Evolutionary conservation across 2,888 invertebrate species (phyloP).

Genomic region (Hetaerina titia): DNA sequence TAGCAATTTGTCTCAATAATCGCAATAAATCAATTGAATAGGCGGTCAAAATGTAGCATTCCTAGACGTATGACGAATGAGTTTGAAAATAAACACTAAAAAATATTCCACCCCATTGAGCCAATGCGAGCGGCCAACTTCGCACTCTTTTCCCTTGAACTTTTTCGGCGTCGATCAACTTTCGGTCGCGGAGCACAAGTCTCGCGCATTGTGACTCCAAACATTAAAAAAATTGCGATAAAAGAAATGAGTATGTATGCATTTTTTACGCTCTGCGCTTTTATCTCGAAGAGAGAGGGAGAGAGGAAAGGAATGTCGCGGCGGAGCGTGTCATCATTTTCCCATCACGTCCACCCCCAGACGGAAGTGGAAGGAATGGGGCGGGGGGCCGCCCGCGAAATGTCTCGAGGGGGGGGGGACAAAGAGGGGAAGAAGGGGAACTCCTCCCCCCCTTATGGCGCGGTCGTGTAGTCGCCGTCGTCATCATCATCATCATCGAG

Average conservation of each 20-base stretch:
- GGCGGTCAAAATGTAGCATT: too few species aligned
- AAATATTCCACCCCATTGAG: background rate
- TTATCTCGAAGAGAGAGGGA: background rate
- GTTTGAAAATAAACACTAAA: too few species aligned
- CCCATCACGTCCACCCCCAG: background rate
- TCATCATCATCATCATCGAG: background rate
- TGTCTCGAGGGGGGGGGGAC: background rate
- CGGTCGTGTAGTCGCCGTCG: background rate
- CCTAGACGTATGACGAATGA: too few species aligned
- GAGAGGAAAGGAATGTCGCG: background rate
- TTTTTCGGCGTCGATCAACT: background rate
- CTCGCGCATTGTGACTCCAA: background rate
- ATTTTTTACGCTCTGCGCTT: background rate
- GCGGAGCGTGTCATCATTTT: background rate
- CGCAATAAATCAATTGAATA: too few species aligned
- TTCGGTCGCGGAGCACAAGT: background rate
- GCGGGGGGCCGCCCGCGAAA: background rate
- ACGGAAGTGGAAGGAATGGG: background rate
- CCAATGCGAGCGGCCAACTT: background rate
- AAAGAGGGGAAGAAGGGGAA: background rate
- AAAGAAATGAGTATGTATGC: background rate
- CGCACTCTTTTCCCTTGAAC: background rate
- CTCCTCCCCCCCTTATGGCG: background rate
- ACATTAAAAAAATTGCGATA: background rate
- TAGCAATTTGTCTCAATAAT: too few species aligned